Evolutionary conservation across 2,113 vertebrate species (phyloP).

Genomic region (Gorsachius goisagi): DNA sequence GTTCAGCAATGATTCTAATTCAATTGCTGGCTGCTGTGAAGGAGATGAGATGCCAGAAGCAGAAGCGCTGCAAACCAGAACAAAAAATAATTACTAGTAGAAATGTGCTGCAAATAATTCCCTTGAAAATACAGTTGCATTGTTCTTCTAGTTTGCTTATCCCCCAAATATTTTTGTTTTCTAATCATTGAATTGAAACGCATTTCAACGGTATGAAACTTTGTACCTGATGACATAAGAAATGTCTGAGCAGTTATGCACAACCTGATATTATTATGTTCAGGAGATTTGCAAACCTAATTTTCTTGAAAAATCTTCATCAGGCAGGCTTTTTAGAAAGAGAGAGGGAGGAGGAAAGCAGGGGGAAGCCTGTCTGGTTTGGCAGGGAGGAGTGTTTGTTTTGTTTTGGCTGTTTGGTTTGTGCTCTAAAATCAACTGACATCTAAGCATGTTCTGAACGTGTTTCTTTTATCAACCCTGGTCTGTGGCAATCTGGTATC

Average conservation of each 20-base stretch:
- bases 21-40: slow-evolving; percentile 72
- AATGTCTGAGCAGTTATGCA: background rate
- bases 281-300: slow-evolving; percentile 1
- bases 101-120: slow-evolving; percentile 58
- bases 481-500: background rate
- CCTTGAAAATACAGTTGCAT: slow-evolving; percentile 43
- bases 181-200: slow-evolving; percentile 3
- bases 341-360: background rate
- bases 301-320: slow-evolving; percentile 15
- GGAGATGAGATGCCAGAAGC: slow-evolving; percentile 70
- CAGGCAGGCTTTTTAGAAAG: background rate
- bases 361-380: background rate
- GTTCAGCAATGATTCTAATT: slow-evolving; percentile 68
- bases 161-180: slow-evolving; percentile 44
- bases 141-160: slow-evolving; percentile 22
- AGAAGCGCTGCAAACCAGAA: slow-evolving; percentile 64
- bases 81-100: slow-evolving; percentile 70
- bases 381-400: background rate
- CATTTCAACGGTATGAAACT: background rate
- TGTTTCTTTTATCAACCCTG: fast-evolving
- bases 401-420: background rate
- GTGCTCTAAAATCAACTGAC: background rate
- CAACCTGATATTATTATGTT: background rate
- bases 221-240: background rate
- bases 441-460: background rate